phyloP scores from a whole-genome alignment of 1,140 invertebrate species.

The Drosophila pseudoobscura region DNA sequence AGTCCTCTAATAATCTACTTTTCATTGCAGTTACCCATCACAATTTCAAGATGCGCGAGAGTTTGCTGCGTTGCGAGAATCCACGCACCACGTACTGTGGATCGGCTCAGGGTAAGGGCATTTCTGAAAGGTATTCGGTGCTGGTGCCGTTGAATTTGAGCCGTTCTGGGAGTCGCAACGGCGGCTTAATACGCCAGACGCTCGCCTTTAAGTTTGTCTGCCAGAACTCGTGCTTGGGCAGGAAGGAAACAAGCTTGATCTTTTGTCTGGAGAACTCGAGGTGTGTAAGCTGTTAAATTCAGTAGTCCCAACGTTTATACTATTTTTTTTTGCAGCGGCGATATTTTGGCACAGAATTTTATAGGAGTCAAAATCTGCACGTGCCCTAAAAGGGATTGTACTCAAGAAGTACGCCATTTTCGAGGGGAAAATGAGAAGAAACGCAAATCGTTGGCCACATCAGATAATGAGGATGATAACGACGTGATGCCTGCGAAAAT shows the following conservation, averaged over 20 bases:
- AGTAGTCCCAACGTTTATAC: neutral
- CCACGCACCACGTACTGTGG: slow-evolving; percentile 66
- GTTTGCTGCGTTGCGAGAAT: slow-evolving; percentile 72
- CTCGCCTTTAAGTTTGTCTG: slow-evolving; percentile 75
- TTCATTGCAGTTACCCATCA: slow-evolving; percentile 22
- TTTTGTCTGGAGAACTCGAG: slow-evolving; percentile 69
- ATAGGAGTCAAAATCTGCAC: slow-evolving; percentile 73
- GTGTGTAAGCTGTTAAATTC: slow-evolving; percentile 28
- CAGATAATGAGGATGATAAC: slow-evolving; percentile 40
- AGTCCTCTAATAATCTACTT: neutral
- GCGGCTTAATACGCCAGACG: slow-evolving; percentile 58
- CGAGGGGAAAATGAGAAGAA: slow-evolving; percentile 22
- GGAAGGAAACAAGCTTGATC: slow-evolving; percentile 69
- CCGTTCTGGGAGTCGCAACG: slow-evolving; percentile 29
- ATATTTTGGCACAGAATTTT: slow-evolving; percentile 71
- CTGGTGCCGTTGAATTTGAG: slow-evolving; percentile 67
- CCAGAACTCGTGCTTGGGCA: slow-evolving; percentile 78
- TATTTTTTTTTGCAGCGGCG: slow-evolving; percentile 55
- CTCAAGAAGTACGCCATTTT: slow-evolving; percentile 48
- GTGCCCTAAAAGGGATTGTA: slow-evolving; percentile 76
- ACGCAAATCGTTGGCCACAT: slow-evolving; percentile 27
- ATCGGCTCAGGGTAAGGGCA: slow-evolving; percentile 65
- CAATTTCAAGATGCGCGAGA: slow-evolving; percentile 46
- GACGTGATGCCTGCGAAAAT: slow-evolving; percentile 30
- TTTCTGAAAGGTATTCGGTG: slow-evolving; percentile 73